Evolutionary conservation across 1,140 invertebrate species (phyloP).

Genomic region (Cataglyphis hispanica): DNA sequence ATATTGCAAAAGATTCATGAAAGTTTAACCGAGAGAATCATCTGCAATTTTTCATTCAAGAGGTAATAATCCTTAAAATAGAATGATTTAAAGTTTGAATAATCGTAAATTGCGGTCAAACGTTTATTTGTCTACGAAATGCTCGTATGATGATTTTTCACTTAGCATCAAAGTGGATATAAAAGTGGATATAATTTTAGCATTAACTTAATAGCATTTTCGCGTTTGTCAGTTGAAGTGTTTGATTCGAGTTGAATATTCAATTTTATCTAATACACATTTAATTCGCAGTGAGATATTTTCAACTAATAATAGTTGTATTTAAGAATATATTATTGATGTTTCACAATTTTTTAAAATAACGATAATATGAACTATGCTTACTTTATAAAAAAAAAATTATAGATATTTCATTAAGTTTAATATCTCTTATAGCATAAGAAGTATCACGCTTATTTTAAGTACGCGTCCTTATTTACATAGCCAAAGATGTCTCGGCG

Average conservation of each 20-base stretch:
- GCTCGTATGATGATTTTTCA: background rate
- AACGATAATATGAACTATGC: background rate
- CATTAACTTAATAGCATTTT: slow-evolving; percentile 28
- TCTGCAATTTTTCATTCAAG: background rate
- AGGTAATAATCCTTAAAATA: background rate
- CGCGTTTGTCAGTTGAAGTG: background rate
- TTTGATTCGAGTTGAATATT: background rate
- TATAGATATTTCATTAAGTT: background rate
- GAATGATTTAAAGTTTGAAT: background rate
- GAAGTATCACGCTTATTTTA: background rate
- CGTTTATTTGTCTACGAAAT: background rate
- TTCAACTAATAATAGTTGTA: background rate
- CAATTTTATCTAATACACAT: background rate
- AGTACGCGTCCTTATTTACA: slow-evolving; percentile 29
- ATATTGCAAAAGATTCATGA: background rate
- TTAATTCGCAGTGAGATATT: background rate
- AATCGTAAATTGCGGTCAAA: background rate
- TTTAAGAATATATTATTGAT: background rate
- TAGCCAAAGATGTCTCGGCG: slow-evolving; percentile 2
- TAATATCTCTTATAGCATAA: slow-evolving; percentile 5
- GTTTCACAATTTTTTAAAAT: background rate
- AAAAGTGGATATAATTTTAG: background rate
- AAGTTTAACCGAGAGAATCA: background rate
- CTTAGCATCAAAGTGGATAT: background rate
- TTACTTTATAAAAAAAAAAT: background rate